Conservation (phyloP, 1,140 invertebrate species). For the Lordiphosa clarofinis region DNA sequence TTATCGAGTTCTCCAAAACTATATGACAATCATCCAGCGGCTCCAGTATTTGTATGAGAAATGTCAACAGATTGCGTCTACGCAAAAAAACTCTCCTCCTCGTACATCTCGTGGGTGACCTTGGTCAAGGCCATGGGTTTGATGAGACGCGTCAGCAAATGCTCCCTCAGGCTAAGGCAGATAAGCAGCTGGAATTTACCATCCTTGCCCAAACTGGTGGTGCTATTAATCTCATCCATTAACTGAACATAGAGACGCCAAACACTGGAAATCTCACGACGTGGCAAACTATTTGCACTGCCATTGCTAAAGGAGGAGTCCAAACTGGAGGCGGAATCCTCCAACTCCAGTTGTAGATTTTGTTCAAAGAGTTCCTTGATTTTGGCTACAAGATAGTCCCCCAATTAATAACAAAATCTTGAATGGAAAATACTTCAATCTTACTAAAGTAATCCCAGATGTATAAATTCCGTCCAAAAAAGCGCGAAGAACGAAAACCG, state of each 20-base stretch:
- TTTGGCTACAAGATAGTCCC: constrained; percentile 83
- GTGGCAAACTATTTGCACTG: constrained; percentile 79
- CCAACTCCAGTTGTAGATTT: constrained; percentile 83
- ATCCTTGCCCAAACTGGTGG: constrained; percentile 96
- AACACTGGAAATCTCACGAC: constrained; percentile 84
- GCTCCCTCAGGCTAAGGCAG: constrained; percentile 93
- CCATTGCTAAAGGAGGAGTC: constrained; percentile 76
- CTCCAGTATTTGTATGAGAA: constrained; percentile 94
- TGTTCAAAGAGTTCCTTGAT: constrained; percentile 92
- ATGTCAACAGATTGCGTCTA: constrained; percentile 90
- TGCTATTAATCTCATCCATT: constrained; percentile 91
- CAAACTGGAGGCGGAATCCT: constrained; percentile 76
- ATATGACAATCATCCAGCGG: constrained; percentile 96
- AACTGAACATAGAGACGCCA: constrained; percentile 89
- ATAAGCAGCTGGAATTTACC: constrained; percentile 98
- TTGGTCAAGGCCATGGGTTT: constrained; percentile 91
- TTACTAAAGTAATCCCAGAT: constrained; percentile 99
- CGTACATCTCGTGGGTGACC: constrained; percentile 95
- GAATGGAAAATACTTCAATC: constrained; percentile 31
- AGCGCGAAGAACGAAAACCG: constrained; percentile 93
- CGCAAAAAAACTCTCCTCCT: constrained; percentile 96
- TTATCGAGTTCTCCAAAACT: constrained; percentile 95
- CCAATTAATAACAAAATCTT: neutral
- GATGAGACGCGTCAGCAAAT: constrained; percentile 93
- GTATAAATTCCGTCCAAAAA: constrained; percentile 96